phyloP scores from a whole-genome alignment of 2,797 vertebrate species.

The Pristis pectinata region DNA sequence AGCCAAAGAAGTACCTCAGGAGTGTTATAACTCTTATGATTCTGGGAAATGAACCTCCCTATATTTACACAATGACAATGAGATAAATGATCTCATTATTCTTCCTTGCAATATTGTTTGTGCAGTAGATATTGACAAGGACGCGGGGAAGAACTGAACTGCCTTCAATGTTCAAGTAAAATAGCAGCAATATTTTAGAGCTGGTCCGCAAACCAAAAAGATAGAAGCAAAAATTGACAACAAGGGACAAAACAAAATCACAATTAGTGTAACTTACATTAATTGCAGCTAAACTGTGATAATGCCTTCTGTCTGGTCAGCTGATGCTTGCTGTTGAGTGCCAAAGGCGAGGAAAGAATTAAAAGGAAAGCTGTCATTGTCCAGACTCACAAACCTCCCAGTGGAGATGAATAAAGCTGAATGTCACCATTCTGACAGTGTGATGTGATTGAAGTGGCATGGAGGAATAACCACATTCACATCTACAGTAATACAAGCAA shows the following conservation, averaged over 20 bases:
- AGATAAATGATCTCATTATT: neutral
- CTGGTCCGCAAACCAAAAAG: neutral
- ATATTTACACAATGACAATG: neutral
- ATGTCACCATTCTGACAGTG: neutral
- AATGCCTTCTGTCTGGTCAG: neutral
- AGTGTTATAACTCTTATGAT: neutral
- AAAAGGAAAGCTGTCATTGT: neutral
- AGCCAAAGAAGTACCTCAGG: neutral
- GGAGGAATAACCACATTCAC: neutral
- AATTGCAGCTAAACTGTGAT: neutral
- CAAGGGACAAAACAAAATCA: neutral
- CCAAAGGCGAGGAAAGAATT: neutral
- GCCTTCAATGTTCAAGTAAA: neutral
- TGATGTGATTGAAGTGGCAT: neutral
- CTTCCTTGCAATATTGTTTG: neutral
- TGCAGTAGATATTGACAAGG: neutral
- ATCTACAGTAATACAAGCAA: neutral
- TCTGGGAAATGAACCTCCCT: neutral
- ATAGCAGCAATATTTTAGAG: neutral
- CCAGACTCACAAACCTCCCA: neutral
- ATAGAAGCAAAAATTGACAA: neutral
- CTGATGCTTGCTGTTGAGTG: neutral
- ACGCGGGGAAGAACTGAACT: neutral
- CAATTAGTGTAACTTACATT: neutral
- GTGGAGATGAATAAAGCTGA: neutral